Conservation (phyloP, 2,888 invertebrate genomes). For the Griposia aprilina region DNA sequence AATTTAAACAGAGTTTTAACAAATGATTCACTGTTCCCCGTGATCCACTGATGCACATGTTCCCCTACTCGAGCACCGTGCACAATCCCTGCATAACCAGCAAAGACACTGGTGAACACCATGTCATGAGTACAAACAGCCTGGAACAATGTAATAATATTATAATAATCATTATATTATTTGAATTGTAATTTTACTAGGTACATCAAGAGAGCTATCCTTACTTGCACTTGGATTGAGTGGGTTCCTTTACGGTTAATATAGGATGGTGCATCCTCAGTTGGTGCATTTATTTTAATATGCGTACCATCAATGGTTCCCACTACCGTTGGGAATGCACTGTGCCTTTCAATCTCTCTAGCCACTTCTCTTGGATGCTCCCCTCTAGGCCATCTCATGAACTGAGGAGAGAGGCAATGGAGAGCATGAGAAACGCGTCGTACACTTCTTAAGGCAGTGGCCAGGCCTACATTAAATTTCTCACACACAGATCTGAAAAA, state of each 20-base stretch:
- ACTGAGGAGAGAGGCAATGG: not conserved
- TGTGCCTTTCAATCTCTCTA: slow-evolving; percentile 2
- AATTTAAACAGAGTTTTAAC: too few relatives aligned
- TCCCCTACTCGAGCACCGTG: slow-evolving; percentile 6
- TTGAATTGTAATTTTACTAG: too few relatives aligned
- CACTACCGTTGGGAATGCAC: slow-evolving; percentile 6
- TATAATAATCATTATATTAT: too few relatives aligned
- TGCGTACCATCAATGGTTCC: not conserved
- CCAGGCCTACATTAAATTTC: slow-evolving; percentile 7
- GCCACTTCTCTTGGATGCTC: slow-evolving; percentile 3
- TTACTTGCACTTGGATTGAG: too few relatives aligned
- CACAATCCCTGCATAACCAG: slow-evolving; percentile 9
- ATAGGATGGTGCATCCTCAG: slow-evolving; percentile 1
- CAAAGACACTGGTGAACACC: slow-evolving; percentile 9
- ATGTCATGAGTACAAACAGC: too few relatives aligned
- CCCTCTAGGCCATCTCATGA: slow-evolving; percentile 2
- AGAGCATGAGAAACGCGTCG: slow-evolving; percentile 9
- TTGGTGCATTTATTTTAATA: slow-evolving; percentile 13
- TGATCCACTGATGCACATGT: too few relatives aligned
- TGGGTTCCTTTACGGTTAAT: slow-evolving; percentile 10
- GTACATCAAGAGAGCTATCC: too few relatives aligned
- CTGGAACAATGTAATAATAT: too few relatives aligned
- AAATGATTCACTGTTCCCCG: too few relatives aligned
- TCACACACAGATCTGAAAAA: slow-evolving; percentile 11
- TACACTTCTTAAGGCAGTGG: slow-evolving; percentile 1